phyloP scores from a whole-genome alignment of 2,113 vertebrate species.

The Indri indri region DNA sequence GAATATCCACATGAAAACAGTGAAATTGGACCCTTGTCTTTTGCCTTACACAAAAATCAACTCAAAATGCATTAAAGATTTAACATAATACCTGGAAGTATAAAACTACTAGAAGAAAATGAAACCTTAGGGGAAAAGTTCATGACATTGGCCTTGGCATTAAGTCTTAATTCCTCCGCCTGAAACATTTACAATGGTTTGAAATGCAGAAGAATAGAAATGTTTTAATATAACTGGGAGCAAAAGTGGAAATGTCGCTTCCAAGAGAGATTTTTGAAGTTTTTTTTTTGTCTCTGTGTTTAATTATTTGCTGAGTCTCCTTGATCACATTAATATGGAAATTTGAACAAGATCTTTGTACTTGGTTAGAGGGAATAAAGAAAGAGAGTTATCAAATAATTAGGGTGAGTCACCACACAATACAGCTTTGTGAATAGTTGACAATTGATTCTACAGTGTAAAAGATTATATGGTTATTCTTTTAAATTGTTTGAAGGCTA shows the following conservation, averaged over 20 bases:
- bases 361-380: conserved; percentile 3
- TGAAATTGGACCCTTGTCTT: not conserved
- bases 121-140: not conserved
- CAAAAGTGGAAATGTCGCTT: not conserved
- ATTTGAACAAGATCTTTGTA: not conserved
- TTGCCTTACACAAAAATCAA: not conserved
- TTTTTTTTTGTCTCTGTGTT: not conserved
- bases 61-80: not conserved
- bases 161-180: not conserved
- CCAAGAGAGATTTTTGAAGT: not conserved
- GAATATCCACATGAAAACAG: not conserved
- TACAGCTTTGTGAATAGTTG: not conserved
- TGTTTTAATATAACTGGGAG: not conserved
- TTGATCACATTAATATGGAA: not conserved
- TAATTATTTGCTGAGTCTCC: not conserved
- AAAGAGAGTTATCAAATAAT: not conserved
- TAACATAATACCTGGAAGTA: not conserved
- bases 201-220: not conserved
- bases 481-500: not conserved
- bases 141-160: not conserved
- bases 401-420: not conserved
- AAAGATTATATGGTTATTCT: not conserved
- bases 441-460: not conserved
- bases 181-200: not conserved
- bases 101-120: not conserved